Evolutionary conservation across 2,888 invertebrate genomes (phyloP), one percentile per base, ranked within the genome.

Genomic region (Eulithis prunata): DNA sequence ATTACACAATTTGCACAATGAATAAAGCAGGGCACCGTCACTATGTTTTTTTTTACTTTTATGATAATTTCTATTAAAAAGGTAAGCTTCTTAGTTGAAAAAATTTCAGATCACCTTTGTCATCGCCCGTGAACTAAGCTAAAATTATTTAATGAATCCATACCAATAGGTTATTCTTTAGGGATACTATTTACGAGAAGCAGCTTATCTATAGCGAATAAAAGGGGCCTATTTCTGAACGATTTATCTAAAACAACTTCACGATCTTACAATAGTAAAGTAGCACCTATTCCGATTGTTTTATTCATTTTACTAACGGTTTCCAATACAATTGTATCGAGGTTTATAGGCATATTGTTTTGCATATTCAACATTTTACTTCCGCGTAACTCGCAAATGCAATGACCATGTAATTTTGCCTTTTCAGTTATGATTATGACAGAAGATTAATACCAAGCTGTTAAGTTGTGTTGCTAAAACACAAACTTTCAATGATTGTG

Each of bases 231-330:
- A 52, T 52, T 7, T 12, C n/a, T 43, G 47, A 41, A 45, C 57
- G 32, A 53, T 64, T 70, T 70, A 68, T 71, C 57, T 58, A 58
- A 49, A 66, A 56, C 53, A 0, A 38, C 46, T 70, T 70, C 59
- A 71, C 71, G 64, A 70, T 13, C 58, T 41, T 45, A 58, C 59
- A 49, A 54, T 60, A 70, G 57, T 59, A 54, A 62, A 45, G 46
- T 51, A 43, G 56, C 49, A 41, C 13, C 49, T 41, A 57, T 32
- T 61, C 47, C 5, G 49, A 51, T 49, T 41, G 46, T 43, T 66
- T 51, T 53, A 28, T 21, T 38, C 61, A 49, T 57, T 61, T 47
- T 14, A 59, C 60, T 59, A 47, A 55, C 57, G 41, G 46, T 14
- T 59, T 60, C 21, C 14, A 21, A 45, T 65, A 54, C 65, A 38